Conservation (phyloP, 2,797 vertebrate genomes). For the Catamblyrhynchus diadema region DNA sequence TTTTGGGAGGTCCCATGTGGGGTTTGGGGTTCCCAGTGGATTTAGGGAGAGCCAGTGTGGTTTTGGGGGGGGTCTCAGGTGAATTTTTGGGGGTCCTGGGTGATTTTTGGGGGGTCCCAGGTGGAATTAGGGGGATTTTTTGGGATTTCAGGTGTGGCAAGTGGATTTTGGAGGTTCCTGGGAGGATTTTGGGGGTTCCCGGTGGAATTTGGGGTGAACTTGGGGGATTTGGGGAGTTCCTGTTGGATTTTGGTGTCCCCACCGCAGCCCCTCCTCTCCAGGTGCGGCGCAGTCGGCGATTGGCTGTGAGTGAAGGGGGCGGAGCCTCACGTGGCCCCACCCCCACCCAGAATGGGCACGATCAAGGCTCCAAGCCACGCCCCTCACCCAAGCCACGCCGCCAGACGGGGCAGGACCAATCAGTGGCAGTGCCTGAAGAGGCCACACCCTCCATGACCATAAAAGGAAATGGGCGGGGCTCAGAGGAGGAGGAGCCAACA, state of each 20-base stretch:
- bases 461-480: neutral
- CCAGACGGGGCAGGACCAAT: accelerated
- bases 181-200: no score
- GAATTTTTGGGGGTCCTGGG: neutral
- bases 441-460: accelerated
- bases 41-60: neutral
- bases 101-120: neutral
- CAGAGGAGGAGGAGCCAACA: neutral
- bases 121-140: no score
- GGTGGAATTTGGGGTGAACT: neutral
- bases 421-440: accelerated
- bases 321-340: accelerated
- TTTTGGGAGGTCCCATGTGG: neutral
- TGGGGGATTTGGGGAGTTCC: no score
- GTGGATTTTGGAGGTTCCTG: no score
- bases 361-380: accelerated
- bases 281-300: neutral
- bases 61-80: neutral
- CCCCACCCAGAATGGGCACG: accelerated
- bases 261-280: neutral
- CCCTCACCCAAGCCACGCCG: neutral
- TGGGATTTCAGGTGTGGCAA: neutral
- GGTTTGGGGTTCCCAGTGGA: neutral
- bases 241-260: neutral
- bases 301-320: neutral